Conservation (phyloP, 1,140 invertebrate species). For the Drosophila orena region DNA sequence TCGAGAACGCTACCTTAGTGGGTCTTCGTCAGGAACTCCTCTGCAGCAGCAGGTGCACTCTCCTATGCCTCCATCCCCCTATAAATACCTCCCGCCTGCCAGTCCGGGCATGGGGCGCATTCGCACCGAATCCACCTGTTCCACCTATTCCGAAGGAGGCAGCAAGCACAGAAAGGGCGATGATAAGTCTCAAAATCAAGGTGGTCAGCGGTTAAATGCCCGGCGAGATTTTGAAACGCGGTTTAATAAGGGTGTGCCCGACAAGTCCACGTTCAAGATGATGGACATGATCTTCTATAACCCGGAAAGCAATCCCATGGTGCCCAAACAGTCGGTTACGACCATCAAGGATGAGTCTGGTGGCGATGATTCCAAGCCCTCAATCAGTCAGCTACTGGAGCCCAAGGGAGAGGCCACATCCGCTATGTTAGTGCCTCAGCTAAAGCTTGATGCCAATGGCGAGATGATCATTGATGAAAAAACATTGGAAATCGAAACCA, state of each 20-base stretch:
- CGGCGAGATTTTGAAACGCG: constrained; percentile 87
- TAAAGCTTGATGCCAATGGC: constrained; percentile 95
- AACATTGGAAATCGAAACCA: constrained; percentile 93
- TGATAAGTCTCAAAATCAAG: constrained; percentile 50
- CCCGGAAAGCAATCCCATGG: constrained; percentile 90
- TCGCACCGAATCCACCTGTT: constrained; percentile 85
- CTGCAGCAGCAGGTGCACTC: constrained; percentile 54
- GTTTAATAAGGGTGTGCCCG: constrained; percentile 86
- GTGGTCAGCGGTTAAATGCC: constrained; percentile 68
- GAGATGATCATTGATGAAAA: constrained; percentile 94
- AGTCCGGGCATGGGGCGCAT: constrained; percentile 73
- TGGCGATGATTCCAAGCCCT: constrained; percentile 52
- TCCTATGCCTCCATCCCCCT: constrained; percentile 41
- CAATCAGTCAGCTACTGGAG: constrained; percentile 40
- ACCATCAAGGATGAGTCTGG: constrained; percentile 66
- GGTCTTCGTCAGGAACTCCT: constrained; percentile 54
- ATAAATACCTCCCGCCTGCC: constrained; percentile 59
- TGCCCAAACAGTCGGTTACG: constrained; percentile 71
- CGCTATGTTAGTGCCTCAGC: constrained; percentile 90
- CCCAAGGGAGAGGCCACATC: constrained; percentile 40
- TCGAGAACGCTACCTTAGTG: constrained; percentile 71
- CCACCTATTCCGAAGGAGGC: constrained; percentile 70
- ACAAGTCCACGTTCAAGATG: constrained; percentile 92
- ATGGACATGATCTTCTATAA: constrained; percentile 96
- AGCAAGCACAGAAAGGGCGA: constrained; percentile 60